Base-by-base conservation (phyloP, 2,797 vertebrate genomes). In the Steatocranus sp. region DNA sequence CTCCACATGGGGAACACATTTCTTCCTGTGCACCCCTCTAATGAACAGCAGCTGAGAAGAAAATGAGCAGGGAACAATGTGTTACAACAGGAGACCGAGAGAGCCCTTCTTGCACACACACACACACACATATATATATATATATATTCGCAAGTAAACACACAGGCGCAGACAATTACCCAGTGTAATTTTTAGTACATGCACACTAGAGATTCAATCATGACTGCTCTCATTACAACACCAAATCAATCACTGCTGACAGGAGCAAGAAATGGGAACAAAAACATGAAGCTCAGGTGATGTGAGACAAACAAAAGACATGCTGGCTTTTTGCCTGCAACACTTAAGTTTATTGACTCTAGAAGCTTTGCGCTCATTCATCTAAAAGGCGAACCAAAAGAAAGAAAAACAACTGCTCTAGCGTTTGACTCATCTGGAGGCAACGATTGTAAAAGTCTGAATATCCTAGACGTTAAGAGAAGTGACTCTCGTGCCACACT, bases 31-130 rank as follows among this genome's bases (percentile, higher is more conserved):
- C 83, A 77, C 83, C 83, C 79, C 83, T 78, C 66, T 94, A 93
- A 92, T 93, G 86, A 94, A 93, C 89, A 88, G 88, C 92, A 93
- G 92, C 90, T 90, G 88, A 88, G 88, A 89, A 87, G 88, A 83
- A 85, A 87, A 93, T 86, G 85, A 90, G 50, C 81, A 87, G 56
- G 27, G 89, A 92, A 92, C 90, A 93, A 88, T 93, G 87, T 87
- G 87, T 90, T 91, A 90, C 87, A 92, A 85, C 82, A 51, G 83
- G 87, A 91, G 82, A 85, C 38, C 82, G 30, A 54, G 79, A 86
- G 81, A 54, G 51, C 75, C 63, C 54, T 78, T 77, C 43, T 15
- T 48, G 43, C 41, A 51, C 34, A 68, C 76, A 76, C 41, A 76
- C 68, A 23, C 79, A 78, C 51, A 74, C 27, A 38, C 8, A 76